Evolutionary conservation across 2,888 invertebrate genomes (phyloP).

Genomic region (Folsomia candida): DNA sequence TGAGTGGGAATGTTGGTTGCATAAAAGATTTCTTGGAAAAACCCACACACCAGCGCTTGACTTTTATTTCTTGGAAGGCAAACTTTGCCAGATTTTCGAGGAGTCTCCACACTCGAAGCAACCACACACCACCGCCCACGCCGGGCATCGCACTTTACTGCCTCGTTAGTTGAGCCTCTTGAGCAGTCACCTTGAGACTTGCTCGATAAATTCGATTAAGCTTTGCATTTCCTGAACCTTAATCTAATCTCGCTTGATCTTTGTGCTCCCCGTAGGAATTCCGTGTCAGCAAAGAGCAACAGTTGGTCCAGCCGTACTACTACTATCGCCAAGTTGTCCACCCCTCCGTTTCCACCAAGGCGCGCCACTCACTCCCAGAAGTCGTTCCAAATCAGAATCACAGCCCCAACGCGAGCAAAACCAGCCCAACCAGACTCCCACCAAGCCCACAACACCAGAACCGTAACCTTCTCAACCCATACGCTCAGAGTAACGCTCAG

Average conservation of each 20-base stretch:
- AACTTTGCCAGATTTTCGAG: no score
- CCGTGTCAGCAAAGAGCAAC: not conserved
- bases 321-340: slow-evolving; percentile 1
- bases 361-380: slow-evolving; percentile 3
- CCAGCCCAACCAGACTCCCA: not conserved
- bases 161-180: no score
- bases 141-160: no score
- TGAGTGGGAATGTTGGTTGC: no score
- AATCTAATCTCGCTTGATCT: not conserved
- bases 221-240: no score
- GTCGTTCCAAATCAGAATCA: not conserved
- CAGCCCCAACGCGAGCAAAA: not conserved
- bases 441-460: not conserved
- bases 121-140: no score
- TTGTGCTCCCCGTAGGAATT: slow-evolving; percentile 2
- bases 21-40: no score
- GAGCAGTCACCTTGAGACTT: no score
- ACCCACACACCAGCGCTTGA: no score
- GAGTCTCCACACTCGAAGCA: no score
- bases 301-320: slow-evolving; percentile 14
- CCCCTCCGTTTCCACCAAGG: slow-evolving; percentile 1
- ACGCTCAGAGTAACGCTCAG: not conserved
- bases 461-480: not conserved
- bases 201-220: no score
- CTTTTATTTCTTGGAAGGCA: no score